A percentile compares a stretch with the other conserved stretches of the same genome.
These are phyloP conservation scores for Sarotherodon lohbergeri DNA, from an alignment of 2,113 vertebrate species.

Conservation along the genomic window DNA sequence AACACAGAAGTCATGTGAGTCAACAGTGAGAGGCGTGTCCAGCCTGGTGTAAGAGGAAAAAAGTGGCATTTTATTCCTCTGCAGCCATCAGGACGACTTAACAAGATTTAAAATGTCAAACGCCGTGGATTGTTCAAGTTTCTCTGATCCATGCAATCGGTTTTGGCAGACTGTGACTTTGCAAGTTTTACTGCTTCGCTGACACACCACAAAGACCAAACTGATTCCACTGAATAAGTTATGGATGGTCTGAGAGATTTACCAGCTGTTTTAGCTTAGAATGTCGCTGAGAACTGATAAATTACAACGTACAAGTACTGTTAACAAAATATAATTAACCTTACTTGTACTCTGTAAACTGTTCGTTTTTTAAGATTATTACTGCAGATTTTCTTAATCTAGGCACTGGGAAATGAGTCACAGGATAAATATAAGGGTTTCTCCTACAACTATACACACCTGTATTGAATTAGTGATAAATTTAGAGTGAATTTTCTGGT, in stretches of 20 bases:
- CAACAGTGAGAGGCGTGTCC: not conserved
- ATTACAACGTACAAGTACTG: not conserved
- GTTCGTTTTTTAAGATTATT: not conserved
- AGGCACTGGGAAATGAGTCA: rapidly evolving
- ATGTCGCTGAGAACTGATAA: rapidly evolving
- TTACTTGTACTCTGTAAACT: not conserved
- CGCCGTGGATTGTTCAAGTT: not conserved
- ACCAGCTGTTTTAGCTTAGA: not conserved
- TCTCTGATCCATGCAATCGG: not conserved
- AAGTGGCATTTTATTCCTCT: not conserved
- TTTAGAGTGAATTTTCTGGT: rapidly evolving
- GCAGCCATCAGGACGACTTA: not conserved
- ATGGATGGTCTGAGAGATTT: not conserved
- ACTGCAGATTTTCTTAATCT: rapidly evolving
- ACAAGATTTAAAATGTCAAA: not conserved
- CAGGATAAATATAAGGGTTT: rapidly evolving
- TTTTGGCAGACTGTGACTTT: not conserved
- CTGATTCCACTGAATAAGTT: not conserved
- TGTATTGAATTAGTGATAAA: not conserved
- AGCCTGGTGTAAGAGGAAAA: not conserved
- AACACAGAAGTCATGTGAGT: not conserved
- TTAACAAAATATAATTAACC: not conserved
- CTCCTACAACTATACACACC: not conserved
- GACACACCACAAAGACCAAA: not conserved
- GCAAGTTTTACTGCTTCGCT: not conserved